These are phyloP conservation scores for Adelges cooleyi DNA, from an alignment of 1,140 invertebrate genomes.

Conservation along the genomic window DNA sequence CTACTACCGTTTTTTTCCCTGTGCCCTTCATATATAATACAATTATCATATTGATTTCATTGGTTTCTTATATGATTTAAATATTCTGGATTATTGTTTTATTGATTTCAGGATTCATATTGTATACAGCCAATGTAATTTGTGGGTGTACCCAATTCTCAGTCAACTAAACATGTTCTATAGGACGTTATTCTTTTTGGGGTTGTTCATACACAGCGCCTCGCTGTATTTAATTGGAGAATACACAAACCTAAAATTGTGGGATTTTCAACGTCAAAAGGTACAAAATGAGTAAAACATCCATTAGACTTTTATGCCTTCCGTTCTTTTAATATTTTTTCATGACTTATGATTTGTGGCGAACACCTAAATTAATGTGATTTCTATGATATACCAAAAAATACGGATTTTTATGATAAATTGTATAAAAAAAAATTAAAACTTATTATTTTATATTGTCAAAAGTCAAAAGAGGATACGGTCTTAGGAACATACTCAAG, in stretches of 20 bases:
- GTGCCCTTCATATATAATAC: no score
- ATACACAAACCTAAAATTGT: slow-evolving; percentile 50
- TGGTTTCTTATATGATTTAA: no score
- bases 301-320: not conserved
- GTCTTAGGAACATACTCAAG: no score
- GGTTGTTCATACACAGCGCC: slow-evolving; percentile 45
- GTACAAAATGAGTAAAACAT: slow-evolving; percentile 25
- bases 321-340: no score
- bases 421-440: slow-evolving; percentile 3
- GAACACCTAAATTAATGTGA: not conserved
- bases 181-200: slow-evolving; percentile 57
- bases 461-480: no score
- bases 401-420: not conserved
- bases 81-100: no score
- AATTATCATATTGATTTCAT: no score
- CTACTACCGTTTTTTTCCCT: no score
- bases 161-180: slow-evolving; percentile 56
- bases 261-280: slow-evolving; percentile 19
- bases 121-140: slow-evolving; percentile 55
- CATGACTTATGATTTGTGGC: no score
- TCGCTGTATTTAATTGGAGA: slow-evolving; percentile 58
- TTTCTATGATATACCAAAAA: slow-evolving; percentile 10
- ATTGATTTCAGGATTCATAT: slow-evolving; percentile 51
- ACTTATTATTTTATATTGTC: slow-evolving; percentile 1
- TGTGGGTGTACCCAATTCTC: slow-evolving; percentile 81